Percentiles rank a stretch among this genome's conserved stretches.
Evolutionary conservation across 2,888 invertebrate species (phyloP).

Genomic region (Tromatobia lineatoria): DNA sequence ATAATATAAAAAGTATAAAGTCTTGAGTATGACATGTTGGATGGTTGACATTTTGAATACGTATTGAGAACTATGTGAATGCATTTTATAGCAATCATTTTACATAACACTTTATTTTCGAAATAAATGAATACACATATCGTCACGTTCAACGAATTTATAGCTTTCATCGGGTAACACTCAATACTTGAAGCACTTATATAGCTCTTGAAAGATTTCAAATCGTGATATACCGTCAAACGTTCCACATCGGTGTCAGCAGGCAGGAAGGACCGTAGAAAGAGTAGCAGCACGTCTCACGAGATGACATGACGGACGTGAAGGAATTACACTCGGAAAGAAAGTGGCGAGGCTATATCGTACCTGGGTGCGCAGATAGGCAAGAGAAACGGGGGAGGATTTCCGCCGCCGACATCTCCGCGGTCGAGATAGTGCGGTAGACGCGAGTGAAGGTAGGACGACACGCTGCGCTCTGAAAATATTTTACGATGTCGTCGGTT

Average conservation of each 20-base stretch:
- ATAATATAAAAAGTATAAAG: too few relatives aligned
- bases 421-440: conserved; percentile 9
- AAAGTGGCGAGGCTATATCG: conserved; percentile 35
- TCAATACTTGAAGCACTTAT: conserved; percentile 7
- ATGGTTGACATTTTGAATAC: not conserved
- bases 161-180: conserved; percentile 28
- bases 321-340: conserved; percentile 43
- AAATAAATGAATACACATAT: not conserved
- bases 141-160: conserved; percentile 10
- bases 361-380: conserved; percentile 26
- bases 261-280: not conserved
- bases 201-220: not conserved
- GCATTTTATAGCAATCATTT: not conserved
- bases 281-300: conserved; percentile 17
- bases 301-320: conserved; percentile 48
- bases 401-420: conserved; percentile 35
- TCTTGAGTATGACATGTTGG: too few relatives aligned
- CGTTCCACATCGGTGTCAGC: not conserved
- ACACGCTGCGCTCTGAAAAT: conserved; percentile 41
- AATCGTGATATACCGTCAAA: conserved; percentile 22
- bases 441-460: conserved; percentile 6
- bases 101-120: not conserved
- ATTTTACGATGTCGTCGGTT: conserved; percentile 55
- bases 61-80: not conserved
- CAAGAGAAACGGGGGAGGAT: conserved; percentile 53